Evolutionary conservation across 2,888 invertebrate genomes (phyloP).

Genomic region (Tachina fera): DNA sequence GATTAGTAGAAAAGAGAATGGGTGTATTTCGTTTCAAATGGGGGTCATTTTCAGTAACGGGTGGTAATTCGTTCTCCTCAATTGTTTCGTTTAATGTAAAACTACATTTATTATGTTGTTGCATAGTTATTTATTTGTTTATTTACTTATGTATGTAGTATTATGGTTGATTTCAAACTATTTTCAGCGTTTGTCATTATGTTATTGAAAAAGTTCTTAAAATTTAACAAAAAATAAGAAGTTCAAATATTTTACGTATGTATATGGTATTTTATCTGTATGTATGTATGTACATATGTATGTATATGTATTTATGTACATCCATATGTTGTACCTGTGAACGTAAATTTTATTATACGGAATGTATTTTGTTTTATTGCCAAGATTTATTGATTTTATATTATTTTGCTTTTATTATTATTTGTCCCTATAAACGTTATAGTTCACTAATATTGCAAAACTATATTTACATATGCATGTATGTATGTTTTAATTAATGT

Average conservation of each 20-base stretch:
- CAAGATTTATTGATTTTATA: slow-evolving; percentile 3
- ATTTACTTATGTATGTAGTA: slow-evolving; percentile 12
- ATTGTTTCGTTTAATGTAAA: slow-evolving; percentile 40
- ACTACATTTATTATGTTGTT: slow-evolving; percentile 20
- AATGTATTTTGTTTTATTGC: not conserved
- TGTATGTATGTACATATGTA: not conserved
- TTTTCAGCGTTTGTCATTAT: slow-evolving; percentile 38
- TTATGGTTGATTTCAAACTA: slow-evolving; percentile 7
- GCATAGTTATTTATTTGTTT: slow-evolving; percentile 23
- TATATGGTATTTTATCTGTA: not conserved
- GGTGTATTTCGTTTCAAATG: slow-evolving; percentile 76
- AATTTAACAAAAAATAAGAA: not conserved
- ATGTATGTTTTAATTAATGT: not conserved
- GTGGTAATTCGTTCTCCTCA: slow-evolving; percentile 16
- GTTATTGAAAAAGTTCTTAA: slow-evolving; percentile 8
- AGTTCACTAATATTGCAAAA: not conserved
- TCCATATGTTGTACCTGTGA: too few relatives aligned
- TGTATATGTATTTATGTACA: too few relatives aligned
- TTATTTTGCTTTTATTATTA: not conserved
- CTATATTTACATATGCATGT: not conserved
- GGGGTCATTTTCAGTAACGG: slow-evolving; percentile 30
- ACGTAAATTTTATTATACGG: not conserved
- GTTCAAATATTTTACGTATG: not conserved
- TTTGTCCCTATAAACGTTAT: not conserved
- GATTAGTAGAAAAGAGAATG: slow-evolving; percentile 80